Evolutionary conservation across 1,140 invertebrate species (phyloP).

Genomic region (Drosophila sturtevanti): DNA sequence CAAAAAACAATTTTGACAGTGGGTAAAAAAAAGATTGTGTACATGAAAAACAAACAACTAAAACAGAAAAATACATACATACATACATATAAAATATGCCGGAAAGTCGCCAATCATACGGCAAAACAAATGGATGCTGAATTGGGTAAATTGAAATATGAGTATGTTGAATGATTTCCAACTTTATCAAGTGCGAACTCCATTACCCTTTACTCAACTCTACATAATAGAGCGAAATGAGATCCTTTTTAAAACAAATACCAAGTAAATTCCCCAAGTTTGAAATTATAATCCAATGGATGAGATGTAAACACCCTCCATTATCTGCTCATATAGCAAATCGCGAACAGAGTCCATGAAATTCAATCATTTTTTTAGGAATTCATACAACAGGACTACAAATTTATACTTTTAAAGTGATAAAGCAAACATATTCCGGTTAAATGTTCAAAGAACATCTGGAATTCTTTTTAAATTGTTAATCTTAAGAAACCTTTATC

Average conservation of each 20-base stretch:
- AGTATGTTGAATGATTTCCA: neutral
- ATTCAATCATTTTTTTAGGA: too few species aligned
- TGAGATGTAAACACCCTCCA: too few species aligned
- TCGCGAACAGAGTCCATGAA: too few species aligned
- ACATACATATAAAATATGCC: conserved; percentile 55
- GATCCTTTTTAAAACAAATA: neutral
- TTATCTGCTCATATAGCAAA: too few species aligned
- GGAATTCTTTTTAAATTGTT: neutral
- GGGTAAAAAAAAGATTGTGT: conserved; percentile 14
- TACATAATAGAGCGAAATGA: neutral
- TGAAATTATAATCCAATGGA: neutral
- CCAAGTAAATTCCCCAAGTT: neutral
- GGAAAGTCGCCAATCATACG: conserved; percentile 46
- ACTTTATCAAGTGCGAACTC: neutral
- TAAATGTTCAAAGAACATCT: neutral
- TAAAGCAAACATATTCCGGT: too few species aligned
- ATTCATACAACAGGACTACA: too few species aligned
- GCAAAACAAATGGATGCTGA: conserved; percentile 50
- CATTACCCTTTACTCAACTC: neutral
- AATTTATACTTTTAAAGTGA: too few species aligned
- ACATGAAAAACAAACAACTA: too few species aligned
- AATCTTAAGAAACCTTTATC: neutral
- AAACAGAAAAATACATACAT: conserved; percentile 6
- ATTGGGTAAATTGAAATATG: conserved; percentile 45
- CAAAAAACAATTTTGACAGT: conserved; percentile 66